Evolutionary conservation across 2,888 invertebrate genomes (phyloP), one percentile per base, ranked within the genome.

Genomic region (Hermaeophaga mercurialis): DNA sequence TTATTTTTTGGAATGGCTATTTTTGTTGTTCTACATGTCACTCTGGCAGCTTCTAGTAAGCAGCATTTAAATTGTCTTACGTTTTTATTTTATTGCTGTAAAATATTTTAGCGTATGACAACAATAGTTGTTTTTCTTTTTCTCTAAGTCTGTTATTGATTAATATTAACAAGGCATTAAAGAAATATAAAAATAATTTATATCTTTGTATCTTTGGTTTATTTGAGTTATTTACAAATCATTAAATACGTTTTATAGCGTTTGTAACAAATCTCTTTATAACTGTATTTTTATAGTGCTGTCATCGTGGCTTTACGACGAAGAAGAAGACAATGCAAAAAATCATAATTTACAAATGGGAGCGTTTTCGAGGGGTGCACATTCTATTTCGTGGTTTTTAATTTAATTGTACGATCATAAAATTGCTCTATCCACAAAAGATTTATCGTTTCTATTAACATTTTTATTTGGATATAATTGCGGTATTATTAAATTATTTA

Each of bases 301-400:
- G 18, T 45, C 28, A 45, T 45, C 17, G 12, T 31, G 28, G n/a
- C 28, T 31, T 31, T 45, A 45, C 31, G 31, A 33, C 45, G 31
- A 45, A 31, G 45, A 31, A 45, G 24, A n/a, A 24, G 6, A 7
- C n/a, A 28, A 28, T 2, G 4, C 3, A 26, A 38, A 48, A 48
- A 48, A 48, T 14, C 34, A 24, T 48, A 14, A 48, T 48, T 48
- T 48, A 48, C 48, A 26, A 48, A 48, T 26, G 48, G 38, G 19
- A 38, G 38, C 38, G 18, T 18, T 15, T 17, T 15, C 38, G 4
- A 38, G 38, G 38, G 38, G 38, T 18, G 38, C 38, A n/a, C n/a
- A 3, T 8, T 8, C 38, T 18, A 38, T 18, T 38, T 18, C 17
- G 38, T 18, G 38, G 12, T 38, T 38, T 18, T 38, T 38, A 38